Base-by-base conservation (phyloP, 2,113 vertebrate species). In the Philantomba maxwellii region DNA sequence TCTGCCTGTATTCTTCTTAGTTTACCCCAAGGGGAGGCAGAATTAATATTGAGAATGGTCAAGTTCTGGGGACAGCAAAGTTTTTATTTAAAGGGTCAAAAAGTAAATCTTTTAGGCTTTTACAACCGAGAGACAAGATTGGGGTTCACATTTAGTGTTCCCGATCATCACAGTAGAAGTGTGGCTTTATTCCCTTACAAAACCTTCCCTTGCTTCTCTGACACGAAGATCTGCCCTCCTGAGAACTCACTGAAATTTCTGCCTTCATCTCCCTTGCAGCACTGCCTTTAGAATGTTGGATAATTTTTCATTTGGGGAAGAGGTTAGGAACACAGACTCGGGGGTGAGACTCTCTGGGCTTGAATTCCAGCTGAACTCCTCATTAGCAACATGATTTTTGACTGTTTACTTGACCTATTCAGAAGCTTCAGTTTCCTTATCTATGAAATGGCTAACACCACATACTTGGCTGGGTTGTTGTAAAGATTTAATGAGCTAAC, bases 401-500 rank as follows among this genome's bases (percentile, higher is more conserved):
- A 85, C 30, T 43, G 39, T 39, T 81, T 81, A 10, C 43, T 94
- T 55, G n/a, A 47, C 53, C 55, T 81, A 43, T 78, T 43, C 45
- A 88, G 53, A 64, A 43, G 9, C 17, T 77, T 94, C 60, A 81
- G 12, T 78, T 94, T 93, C 43, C 57, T 89, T 33, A 88, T 26
- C 28, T 90, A 36, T 43, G 55, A 91, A 90, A 80, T 49, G 30
- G 62, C 21, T 88, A 60, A 33, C n/a, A 43, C 33, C 12, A 49
- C 7, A 23, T 8, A 14, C 21, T 60, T 87, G 25, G 17, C 33
- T 21, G 58, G 43, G 4, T 73, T 73, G n/a, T 77, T 77, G 36
- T 95, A 85, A 93, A 86, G 83, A 82, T 81, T 66, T 84, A 95
- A 64, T 80, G 75, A 90, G 17, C 55, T 87, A 30, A 91, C 21